Evolutionary conservation across 1,140 invertebrate genomes (phyloP), one percentile per base, ranked within the genome.

Genomic region (Drosophila albomicans): DNA sequence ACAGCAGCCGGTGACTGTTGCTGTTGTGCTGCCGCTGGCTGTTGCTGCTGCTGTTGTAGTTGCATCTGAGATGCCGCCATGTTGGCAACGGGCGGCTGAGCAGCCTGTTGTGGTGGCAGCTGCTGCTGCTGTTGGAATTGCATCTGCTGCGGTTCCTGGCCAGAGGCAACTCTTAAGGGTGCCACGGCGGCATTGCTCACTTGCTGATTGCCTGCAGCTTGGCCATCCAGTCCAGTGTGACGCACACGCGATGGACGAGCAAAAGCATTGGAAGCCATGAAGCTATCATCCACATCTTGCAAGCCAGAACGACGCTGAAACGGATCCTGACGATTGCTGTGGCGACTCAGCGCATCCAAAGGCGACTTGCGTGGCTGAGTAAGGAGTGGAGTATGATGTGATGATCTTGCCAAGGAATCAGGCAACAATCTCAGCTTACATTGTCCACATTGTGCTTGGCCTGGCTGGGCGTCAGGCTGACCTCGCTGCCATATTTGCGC

Each of bases 221-320:
- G 32, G 1, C 16, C 48, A 1, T 84, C 82, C 7, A 82, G n/a
- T 6, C 89, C 79, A 25, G 89, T 69, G 30, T 91, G 54, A 7
- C 85, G 79, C 3, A 89, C 8, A 28, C 82, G 75, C 7, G 77
- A 5, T 0, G 89, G 79, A 11, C 86, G 91, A 0, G 79, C 75
- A 76, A 92, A 92, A 2, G 81, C 54, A 69, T 92, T 92, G 1
- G 71, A 28, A 0, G 89, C 79, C 43, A 92, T 6, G 48, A 90
- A 92, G 5, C 75, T 67, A 1, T 92, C 91, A 46, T 92, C 88
- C 1, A 92, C 91, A 65, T 92, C 91, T 75, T 92, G 91, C 30
- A 92, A 20, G 5, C 91, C 91, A n/a, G 91, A 92, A 15, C 91
- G 84, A 7, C 86, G 85, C 46, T 89, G 84, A 51, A 91, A 75